These are phyloP conservation scores for Semaprochilodus insignis DNA, from an alignment of 2,797 vertebrate genomes.

Conservation along the genomic window DNA sequence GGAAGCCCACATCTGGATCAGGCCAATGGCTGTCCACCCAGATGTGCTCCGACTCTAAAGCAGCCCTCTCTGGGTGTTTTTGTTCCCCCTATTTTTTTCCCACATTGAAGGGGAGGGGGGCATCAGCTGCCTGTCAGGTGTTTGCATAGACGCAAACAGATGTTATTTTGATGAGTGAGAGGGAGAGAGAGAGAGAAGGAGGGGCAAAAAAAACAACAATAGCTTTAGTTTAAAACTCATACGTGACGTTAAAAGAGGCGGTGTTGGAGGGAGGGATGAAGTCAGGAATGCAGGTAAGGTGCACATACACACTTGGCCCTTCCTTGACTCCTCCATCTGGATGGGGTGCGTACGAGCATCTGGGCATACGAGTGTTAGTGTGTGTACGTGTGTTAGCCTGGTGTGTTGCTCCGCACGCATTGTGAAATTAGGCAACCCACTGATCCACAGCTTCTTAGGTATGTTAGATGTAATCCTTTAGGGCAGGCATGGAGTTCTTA, in stretches of 20 bases:
- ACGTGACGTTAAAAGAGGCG: constrained; percentile 43
- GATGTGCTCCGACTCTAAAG: constrained; percentile 72
- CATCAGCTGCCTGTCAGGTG: constrained; percentile 81
- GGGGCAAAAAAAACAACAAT: constrained; percentile 51
- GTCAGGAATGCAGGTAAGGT: constrained; percentile 49
- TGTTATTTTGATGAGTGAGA: constrained; percentile 81
- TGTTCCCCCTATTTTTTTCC: constrained; percentile 57
- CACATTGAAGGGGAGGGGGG: constrained; percentile 42
- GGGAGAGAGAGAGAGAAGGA: constrained; percentile 62
- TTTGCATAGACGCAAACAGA: constrained; percentile 77
- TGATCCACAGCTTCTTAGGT: constrained; percentile 32
- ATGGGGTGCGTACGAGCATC: constrained; percentile 50
- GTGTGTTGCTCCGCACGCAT: constrained; percentile 35
- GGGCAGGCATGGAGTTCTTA: background rate
- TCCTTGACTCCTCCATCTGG: constrained; percentile 61
- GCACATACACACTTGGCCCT: constrained; percentile 50
- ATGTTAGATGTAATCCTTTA: background rate
- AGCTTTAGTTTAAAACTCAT: constrained; percentile 44
- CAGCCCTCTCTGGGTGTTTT: constrained; percentile 29
- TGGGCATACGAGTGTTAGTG: constrained; percentile 43
- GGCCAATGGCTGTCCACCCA: constrained; percentile 68
- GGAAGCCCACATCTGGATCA: constrained; percentile 76
- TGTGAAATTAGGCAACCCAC: constrained; percentile 37
- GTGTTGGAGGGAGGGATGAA: constrained; percentile 15
- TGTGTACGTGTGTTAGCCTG: constrained; percentile 38